Base-by-base conservation (phyloP, 2,797 vertebrate species). In the Leptoclinus maculatus region DNA sequence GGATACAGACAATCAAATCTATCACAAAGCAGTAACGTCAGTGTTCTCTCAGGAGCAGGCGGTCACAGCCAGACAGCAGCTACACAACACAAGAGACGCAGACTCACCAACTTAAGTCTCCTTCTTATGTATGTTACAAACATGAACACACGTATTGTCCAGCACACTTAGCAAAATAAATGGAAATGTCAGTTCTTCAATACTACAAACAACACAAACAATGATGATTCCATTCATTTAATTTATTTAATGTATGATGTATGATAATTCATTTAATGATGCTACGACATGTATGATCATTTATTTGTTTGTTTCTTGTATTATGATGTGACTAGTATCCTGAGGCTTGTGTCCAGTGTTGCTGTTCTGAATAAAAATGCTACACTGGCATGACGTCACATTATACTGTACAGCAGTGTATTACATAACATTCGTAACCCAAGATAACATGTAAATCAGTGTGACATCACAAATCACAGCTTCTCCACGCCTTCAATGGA, bases 341-440 rank as follows among this genome's bases (percentile, higher is more conserved):
- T 7, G 13, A 39, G 59, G 36, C 38, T 41, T 62, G 23, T 63
- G 25, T 43, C 39, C 21, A 39, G 12, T 38, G 12, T 39, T 59
- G 57, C 19, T 59, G 4, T 63, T 63, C 14, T 16, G 60, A 25
- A 27, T 54, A 38, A 47, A 67, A 36, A 64, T 9, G 4, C 34
- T 17, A 38, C 36, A 45, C 19, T 47, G 45, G 12, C 27, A 12
- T 66, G 64, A 66, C 32, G 67, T 69, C 56, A 69, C 19, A 60
- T 76, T 68, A 11, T 25, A 59, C 54, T 59, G 7, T 32, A 49
- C 54, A 66, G 65, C 75, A 54, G n/a, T 49, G 12, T 19, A 51
- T 86, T 82, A 84, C 41, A 59, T 80, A 82, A 88, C 63, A 65
- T 7, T 66, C 67, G 57, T 78, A 73, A 9, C 56, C 57, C 68